These are phyloP conservation scores for Sebastolobus altivelis DNA, from an alignment of 2,797 vertebrate species.

Conservation along the genomic window DNA sequence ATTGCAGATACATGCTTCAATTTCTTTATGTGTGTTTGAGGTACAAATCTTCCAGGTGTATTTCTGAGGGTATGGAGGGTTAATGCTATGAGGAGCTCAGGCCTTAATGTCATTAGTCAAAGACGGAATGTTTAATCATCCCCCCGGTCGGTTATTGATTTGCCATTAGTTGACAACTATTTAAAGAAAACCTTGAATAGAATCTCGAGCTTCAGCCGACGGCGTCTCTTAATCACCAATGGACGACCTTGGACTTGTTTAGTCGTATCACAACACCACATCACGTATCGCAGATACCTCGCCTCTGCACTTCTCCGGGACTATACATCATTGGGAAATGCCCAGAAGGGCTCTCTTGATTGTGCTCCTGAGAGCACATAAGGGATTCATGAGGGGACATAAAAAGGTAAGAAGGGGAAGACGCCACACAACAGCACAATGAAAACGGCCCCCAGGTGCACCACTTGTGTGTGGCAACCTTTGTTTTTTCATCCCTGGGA, in stretches of 20 bases:
- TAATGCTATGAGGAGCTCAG: conserved; percentile 55
- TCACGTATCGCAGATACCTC: conserved; percentile 54
- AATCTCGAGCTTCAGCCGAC: conserved; percentile 54
- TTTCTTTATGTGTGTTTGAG: not conserved
- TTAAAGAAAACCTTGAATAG: conserved; percentile 81
- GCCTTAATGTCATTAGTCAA: conserved; percentile 83
- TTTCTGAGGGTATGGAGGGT: conserved; percentile 46
- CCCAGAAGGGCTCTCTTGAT: conserved; percentile 61
- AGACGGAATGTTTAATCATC: conserved; percentile 84
- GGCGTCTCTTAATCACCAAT: conserved; percentile 75
- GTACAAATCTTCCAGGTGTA: conserved; percentile 42
- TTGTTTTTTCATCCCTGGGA: conserved; percentile 7
- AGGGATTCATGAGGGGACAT: conserved; percentile 67
- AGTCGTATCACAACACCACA: conserved; percentile 60
- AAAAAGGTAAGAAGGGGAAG: conserved; percentile 50
- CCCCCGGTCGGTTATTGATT: conserved; percentile 81
- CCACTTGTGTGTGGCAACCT: not conserved
- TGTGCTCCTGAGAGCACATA: conserved; percentile 62
- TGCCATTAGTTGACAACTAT: conserved; percentile 84
- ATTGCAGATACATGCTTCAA: conserved; percentile 46
- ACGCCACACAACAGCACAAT: conserved; percentile 20
- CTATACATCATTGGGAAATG: conserved; percentile 61
- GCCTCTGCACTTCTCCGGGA: conserved; percentile 50
- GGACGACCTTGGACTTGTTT: conserved; percentile 78
- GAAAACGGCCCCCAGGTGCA: conserved; percentile 47